Conservation (phyloP, 1,140 invertebrate species). For the Diabrotica virgifera region DNA sequence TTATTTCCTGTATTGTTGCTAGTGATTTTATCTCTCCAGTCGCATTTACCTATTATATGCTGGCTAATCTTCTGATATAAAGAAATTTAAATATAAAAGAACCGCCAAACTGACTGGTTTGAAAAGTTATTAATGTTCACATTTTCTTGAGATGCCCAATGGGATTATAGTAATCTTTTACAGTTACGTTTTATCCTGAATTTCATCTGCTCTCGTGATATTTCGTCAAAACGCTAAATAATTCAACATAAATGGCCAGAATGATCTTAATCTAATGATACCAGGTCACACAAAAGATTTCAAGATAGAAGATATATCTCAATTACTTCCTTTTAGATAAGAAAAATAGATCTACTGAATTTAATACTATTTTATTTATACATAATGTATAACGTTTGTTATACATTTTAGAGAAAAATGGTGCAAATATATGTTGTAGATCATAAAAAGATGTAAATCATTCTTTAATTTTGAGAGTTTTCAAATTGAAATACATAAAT, state of each 20-base stretch:
- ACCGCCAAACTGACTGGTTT: constrained; percentile 7
- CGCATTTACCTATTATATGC: constrained; percentile 10
- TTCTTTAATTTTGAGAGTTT: too few species aligned
- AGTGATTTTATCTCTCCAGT: constrained; percentile 8
- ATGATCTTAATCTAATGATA: constrained; percentile 1
- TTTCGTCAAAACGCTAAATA: constrained; percentile 5
- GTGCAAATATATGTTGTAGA: too few species aligned
- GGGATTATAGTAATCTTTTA: constrained; percentile 9
- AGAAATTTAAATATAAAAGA: constrained; percentile 9
- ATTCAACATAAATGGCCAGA: not conserved
- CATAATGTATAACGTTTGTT: too few species aligned
- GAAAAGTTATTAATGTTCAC: constrained; percentile 1
- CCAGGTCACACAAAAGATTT: not conserved
- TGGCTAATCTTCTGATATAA: constrained; percentile 13
- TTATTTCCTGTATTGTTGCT: constrained; percentile 13
- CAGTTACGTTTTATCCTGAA: constrained; percentile 5
- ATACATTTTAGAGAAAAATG: too few species aligned
- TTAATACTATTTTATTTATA: too few species aligned
- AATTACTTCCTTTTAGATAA: too few species aligned
- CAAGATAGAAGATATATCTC: not conserved
- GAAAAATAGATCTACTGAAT: too few species aligned
- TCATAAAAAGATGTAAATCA: too few species aligned
- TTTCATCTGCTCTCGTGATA: constrained; percentile 7
- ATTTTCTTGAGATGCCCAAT: not conserved
- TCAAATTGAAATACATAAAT: too few species aligned